Conservation (phyloP, 2,113 vertebrate species). For the Ictidomys tridecemlineatus region DNA sequence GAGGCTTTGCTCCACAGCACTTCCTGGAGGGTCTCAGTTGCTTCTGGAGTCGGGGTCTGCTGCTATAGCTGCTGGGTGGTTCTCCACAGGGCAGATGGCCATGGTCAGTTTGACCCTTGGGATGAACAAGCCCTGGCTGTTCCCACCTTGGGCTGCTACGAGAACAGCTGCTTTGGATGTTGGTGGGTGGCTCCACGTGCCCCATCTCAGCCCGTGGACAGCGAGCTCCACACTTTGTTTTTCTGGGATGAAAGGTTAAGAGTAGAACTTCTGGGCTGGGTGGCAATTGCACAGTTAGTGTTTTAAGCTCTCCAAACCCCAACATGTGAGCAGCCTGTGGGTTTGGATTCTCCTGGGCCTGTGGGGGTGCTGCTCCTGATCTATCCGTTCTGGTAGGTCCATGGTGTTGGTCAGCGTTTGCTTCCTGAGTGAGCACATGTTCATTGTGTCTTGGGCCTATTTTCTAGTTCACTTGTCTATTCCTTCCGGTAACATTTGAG, state of each 20-base stretch:
- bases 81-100: rapidly evolving
- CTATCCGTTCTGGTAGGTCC: rapidly evolving
- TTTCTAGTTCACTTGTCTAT: not conserved
- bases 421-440: rapidly evolving
- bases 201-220: too few relatives aligned
- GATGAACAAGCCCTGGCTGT: rapidly evolving
- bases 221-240: too few relatives aligned
- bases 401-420: rapidly evolving
- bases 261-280: rapidly evolving
- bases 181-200: too few relatives aligned
- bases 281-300: rapidly evolving
- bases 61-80: not conserved
- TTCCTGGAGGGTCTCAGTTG: not conserved
- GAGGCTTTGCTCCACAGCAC: not conserved
- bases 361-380: rapidly evolving
- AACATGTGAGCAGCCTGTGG: rapidly evolving
- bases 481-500: not conserved
- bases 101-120: rapidly evolving
- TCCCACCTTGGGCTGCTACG: not conserved
- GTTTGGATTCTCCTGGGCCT: too few relatives aligned
- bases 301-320: not conserved
- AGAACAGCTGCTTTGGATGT: not conserved
- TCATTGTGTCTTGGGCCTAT: rapidly evolving
- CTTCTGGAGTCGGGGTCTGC: rapidly evolving
- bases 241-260: not conserved